A percentile compares a stretch with the other conserved stretches of the same genome.
phyloP scores from a whole-genome alignment of 2,888 invertebrate species.

The Drosophila quinaria region DNA sequence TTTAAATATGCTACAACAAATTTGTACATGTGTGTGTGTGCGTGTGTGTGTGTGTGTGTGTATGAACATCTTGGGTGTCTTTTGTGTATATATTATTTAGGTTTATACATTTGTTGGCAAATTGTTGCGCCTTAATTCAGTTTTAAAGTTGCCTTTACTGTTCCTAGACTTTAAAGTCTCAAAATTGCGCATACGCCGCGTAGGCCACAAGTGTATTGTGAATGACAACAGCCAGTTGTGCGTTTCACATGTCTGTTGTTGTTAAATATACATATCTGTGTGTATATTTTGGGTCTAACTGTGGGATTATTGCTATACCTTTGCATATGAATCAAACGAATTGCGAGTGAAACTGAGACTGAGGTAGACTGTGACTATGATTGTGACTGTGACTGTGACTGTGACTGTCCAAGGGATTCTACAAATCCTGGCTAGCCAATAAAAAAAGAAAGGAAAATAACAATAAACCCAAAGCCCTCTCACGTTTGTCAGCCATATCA shows the following conservation, averaged over 20 bases:
- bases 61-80: slow-evolving; percentile 42
- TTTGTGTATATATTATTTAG: slow-evolving; percentile 39
- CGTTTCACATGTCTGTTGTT: slow-evolving; percentile 35
- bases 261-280: slow-evolving; percentile 12
- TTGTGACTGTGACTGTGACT: background rate
- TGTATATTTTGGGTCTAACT: slow-evolving; percentile 19
- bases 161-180: slow-evolving; percentile 17
- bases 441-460: slow-evolving; percentile 3
- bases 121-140: slow-evolving; percentile 30
- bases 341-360: background rate
- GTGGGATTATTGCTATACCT: slow-evolving; percentile 21
- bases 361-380: slow-evolving; percentile 9
- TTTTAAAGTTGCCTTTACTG: slow-evolving; percentile 30
- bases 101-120: slow-evolving; percentile 34
- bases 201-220: slow-evolving; percentile 26
- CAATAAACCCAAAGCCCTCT: slow-evolving; percentile 25
- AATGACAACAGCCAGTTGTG: slow-evolving; percentile 30
- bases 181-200: slow-evolving; percentile 53
- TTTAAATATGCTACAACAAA: slow-evolving; percentile 44
- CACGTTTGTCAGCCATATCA: slow-evolving; percentile 68
- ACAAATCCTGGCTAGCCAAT: slow-evolving; percentile 33
- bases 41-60: slow-evolving; percentile 27
- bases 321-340: slow-evolving; percentile 1
- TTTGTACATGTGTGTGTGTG: background rate
- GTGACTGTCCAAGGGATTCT: slow-evolving; percentile 21